Base-by-base conservation (phyloP, 2,888 invertebrate genomes). In the Eretmocerus hayati region DNA sequence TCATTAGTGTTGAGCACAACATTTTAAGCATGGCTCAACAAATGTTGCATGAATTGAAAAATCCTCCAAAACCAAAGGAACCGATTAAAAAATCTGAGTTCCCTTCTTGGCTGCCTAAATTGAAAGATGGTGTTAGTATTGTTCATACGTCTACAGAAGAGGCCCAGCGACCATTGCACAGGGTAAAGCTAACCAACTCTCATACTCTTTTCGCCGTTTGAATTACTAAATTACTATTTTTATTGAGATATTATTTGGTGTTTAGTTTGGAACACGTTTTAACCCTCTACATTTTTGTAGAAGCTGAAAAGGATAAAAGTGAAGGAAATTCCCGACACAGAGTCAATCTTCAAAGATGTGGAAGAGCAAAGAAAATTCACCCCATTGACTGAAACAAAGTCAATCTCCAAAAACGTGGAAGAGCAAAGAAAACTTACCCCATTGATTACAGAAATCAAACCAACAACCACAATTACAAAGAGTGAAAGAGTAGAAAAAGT, bases 81-180 rank as follows among this genome's bases (percentile, higher is more conserved):
- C 11, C 53, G 42, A 13, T 37, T 44, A 26, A 39, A 23, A 33
- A n/a, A 20, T 9, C 31, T 33, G 36, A 43, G 66, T 41, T 76
- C 73, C 77, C 73, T 52, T 50, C 61, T 62, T 50, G 77, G 77
- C 2, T 65, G 61, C 41, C 75, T 63, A 23, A 76, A 73, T 55
- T 65, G 65, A 68, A 62, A 32, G 60, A 67, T 46, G 61, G 69
- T 50, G 66, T 73, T 39, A 65, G 63, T 48, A 56, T 71, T 37
- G 65, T 79, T 21, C 58, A 73, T 57, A 73, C 80, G 3, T 74
- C 81, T 23, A 71, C 74, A 56, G 84, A 83, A 70, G n/a, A n/a
- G n/a, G n/a, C n/a, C n/a, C n/a, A n/a, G n/a, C n/a, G n/a, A n/a
- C n/a, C n/a, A n/a, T n/a, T n/a, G n/a, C n/a, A n/a, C n/a, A n/a